Base-by-base conservation (phyloP, 2,797 vertebrate genomes). In the Anas flavirostris region DNA sequence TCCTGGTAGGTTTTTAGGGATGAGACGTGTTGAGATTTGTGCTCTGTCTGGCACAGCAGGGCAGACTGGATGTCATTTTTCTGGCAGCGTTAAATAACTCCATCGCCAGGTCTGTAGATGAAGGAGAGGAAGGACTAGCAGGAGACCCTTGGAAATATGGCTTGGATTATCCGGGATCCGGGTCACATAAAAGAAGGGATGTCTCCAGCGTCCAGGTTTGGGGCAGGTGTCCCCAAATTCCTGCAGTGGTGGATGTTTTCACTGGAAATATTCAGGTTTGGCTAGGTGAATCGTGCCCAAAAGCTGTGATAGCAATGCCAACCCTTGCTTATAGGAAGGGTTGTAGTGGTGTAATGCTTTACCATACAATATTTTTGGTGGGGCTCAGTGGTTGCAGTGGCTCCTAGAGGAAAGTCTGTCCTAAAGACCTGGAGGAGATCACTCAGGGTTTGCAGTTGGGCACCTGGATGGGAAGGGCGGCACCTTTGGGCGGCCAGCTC, bases 61-160 rank as follows among this genome's bases (percentile, higher is more conserved):
- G 78, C 84, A 84, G 91, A 82, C 92, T 86, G 84, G 86, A 48
- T 91, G 81, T 62, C 93, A 68, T 78, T 94, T 95, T 75, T 90
- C 50, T 63, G 69, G 41, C 43, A 59, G 59, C 23, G 5, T 83
- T 89, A 85, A 92, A 44, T 80, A 80, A 81, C 35, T 68, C 52
- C 8, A 4, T 55, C 52, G 59, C 7, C 37, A n/a, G 56, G 58
- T 29, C 21, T 84, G 63, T 26, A 44, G 63, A 87, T 52, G 46
- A 28, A 10, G 81, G 59, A 74, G 59, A 25, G 64, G 29, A 43
- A 86, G 83, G 43, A 22, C 53, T 64, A 1, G 17, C 43, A 44
- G 43, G 43, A 44, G 43, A 44, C 9, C 43, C 43, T 44, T 19
- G 28, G 29, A n/a, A 14, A 64, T 41, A 46, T n/a, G 46, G 10